Percentiles rank a stretch among this genome's conserved stretches.
These are phyloP conservation scores for Sminthurides aquaticus DNA, from an alignment of 2,888 invertebrate genomes.

Conservation along the genomic window DNA sequence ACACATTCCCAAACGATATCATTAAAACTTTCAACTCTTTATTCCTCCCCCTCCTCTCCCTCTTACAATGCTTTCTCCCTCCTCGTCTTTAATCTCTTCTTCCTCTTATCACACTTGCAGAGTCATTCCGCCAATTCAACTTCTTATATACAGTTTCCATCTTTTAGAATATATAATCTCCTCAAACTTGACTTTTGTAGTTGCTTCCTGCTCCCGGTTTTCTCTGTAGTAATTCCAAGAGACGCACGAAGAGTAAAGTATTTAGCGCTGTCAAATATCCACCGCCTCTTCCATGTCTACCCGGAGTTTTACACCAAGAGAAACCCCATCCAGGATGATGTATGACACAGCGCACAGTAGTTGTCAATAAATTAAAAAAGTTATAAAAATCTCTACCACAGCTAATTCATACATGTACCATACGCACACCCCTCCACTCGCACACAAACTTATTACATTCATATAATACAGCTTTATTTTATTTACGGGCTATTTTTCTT, in stretches of 20 bases:
- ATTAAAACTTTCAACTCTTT: conserved; percentile 3
- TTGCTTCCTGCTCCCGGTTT: conserved; percentile 1
- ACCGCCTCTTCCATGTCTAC: background rate
- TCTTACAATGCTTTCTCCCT: background rate
- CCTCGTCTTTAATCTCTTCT: background rate
- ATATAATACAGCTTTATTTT: too few species aligned
- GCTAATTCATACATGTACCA: too few species aligned
- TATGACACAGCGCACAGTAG: background rate
- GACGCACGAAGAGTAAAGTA: background rate
- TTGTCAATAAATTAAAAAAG: background rate
- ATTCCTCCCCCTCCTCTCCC: too few species aligned
- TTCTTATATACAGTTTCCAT: background rate
- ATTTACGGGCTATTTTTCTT: too few species aligned
- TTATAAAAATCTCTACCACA: too few species aligned
- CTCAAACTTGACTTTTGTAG: too few species aligned
- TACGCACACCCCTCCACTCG: background rate
- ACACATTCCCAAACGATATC: background rate
- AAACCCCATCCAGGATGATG: too few species aligned
- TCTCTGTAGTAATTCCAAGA: background rate
- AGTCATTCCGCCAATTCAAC: background rate
- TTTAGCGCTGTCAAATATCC: background rate
- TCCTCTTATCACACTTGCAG: background rate
- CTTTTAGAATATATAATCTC: background rate
- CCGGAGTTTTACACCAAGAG: too few species aligned
- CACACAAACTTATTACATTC: background rate